These are phyloP conservation scores for Enteromius mattozi DNA, from an alignment of 2,797 vertebrate species.

Conservation along the genomic window DNA sequence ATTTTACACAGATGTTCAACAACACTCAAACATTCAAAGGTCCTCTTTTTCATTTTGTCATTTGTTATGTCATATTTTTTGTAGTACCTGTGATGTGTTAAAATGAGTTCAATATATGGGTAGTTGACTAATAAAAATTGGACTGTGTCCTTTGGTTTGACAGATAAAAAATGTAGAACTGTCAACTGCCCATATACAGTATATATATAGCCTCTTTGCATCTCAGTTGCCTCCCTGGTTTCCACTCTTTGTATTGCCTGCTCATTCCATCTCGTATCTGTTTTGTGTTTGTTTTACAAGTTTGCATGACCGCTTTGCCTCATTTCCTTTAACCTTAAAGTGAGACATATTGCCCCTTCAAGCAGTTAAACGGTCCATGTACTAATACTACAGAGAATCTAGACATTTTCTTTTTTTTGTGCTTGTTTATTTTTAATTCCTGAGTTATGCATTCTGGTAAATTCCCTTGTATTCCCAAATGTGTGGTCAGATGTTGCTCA, in stretches of 20 bases:
- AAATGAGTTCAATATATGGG: neutral
- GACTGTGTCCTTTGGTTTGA: too few relatives aligned
- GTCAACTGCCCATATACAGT: too few relatives aligned
- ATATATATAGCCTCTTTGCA: neutral
- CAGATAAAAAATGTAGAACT: too few relatives aligned
- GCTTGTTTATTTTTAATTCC: neutral
- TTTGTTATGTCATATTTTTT: neutral
- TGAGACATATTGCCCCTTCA: neutral
- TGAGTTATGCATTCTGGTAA: conserved; percentile 6
- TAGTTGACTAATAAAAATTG: too few relatives aligned
- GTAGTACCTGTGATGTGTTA: neutral
- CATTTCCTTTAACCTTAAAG: neutral
- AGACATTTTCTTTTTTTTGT: neutral
- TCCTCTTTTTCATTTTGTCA: neutral
- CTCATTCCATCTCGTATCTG: neutral
- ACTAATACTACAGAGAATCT: neutral
- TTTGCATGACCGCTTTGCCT: neutral
- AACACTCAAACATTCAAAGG: neutral
- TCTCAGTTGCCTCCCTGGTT: neutral
- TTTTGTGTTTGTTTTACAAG: conserved; percentile 18
- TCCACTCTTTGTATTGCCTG: conserved; percentile 14
- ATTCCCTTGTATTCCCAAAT: conserved; percentile 69
- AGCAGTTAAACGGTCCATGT: conserved; percentile 1
- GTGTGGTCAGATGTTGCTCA: conserved; percentile 45
- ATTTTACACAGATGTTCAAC: neutral